Base-by-base conservation (phyloP, 2,113 vertebrate genomes). In the Plestiodon gilberti region DNA sequence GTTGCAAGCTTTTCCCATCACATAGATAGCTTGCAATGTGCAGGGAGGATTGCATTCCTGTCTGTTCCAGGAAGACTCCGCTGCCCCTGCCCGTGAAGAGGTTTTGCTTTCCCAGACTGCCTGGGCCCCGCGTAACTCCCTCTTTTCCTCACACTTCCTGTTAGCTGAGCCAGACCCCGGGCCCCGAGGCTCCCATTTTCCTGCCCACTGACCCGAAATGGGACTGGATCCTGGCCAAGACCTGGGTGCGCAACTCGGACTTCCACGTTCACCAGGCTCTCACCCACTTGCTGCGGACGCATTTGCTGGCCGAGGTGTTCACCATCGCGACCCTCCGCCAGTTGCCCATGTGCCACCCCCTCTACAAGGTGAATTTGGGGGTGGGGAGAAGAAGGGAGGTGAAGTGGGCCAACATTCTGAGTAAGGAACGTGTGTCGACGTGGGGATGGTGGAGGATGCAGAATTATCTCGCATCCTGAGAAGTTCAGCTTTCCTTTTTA, bases 161-260 rank as follows among this genome's bases (percentile, higher is more conserved):
- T 1, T 83, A 95, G 95, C 93, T 95, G 61, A 90, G 92, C 85
- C 95, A 96, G 80, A 93, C 52, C 87, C 97, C 38, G 0, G 97
- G 97, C 4, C 95, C 95, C 0, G 78, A 95, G 0, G 97, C 93
- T 78, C 98, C 98, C 1, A 96, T 98, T 90, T 98, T 98, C 90
- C 89, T 98, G 85, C 97, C 98, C 77, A 97, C 96, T 18, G 97
- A 98, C 87, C 33, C 94, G 3, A 80, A 93, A 61, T 95, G 91
- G 87, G 97, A 97, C 87, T 98, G 97, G 98, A 90, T 97, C 84
- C 90, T 98, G 95, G 97, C 97, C 38, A 98, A 98, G 96, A 96
- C 97, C 1, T 98, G 97, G 97, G 97, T 97, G 65, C 96, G 94
- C 59, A 93, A 90, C 7, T 89, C 97, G 0, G 97, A 98, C 71